A percentile compares a stretch with the other conserved stretches of the same genome.
Conservation (phyloP, 2,797 vertebrate species). For the Notolabrus celidotus region DNA sequence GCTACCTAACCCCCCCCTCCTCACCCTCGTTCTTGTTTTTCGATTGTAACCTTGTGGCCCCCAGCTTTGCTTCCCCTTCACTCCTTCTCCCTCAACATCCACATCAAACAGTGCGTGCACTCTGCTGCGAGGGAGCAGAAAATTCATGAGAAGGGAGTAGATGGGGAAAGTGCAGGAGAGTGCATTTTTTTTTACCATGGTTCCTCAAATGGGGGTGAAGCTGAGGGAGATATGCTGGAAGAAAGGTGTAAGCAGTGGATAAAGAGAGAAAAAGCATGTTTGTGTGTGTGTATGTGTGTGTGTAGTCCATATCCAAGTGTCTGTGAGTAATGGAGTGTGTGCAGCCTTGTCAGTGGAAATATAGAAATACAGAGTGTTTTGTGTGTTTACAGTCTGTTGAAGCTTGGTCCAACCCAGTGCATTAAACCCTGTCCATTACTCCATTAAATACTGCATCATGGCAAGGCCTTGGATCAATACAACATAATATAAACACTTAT, state of each 20-base stretch:
- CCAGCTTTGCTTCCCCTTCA: conserved; percentile 49
- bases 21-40: conserved; percentile 50
- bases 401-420: conserved; percentile 38
- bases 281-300: conserved; percentile 31
- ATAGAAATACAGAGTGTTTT: conserved; percentile 61
- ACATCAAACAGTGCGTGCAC: conserved; percentile 69
- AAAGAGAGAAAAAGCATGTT: conserved; percentile 33
- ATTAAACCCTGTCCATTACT: conserved; percentile 68
- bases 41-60: conserved; percentile 72
- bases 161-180: conserved; percentile 52
- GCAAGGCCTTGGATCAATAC: conserved; percentile 69
- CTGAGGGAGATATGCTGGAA: conserved; percentile 34
- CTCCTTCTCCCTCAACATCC: conserved; percentile 35
- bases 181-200: conserved; percentile 28
- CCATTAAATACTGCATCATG: conserved; percentile 69
- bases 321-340: conserved; percentile 61
- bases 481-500: conserved; percentile 63
- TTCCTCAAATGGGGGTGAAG: conserved; percentile 47
- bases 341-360: conserved; percentile 66
- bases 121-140: conserved; percentile 61
- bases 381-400: conserved; percentile 44
- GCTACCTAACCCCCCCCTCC: conserved; percentile 36
- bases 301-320: conserved; percentile 37
- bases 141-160: conserved; percentile 56
- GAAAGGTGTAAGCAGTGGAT: conserved; percentile 47